A percentile compares a stretch with the other conserved stretches of the same genome.
Conservation (phyloP, 1,140 invertebrate species). For the Drosophila oshimai region DNA sequence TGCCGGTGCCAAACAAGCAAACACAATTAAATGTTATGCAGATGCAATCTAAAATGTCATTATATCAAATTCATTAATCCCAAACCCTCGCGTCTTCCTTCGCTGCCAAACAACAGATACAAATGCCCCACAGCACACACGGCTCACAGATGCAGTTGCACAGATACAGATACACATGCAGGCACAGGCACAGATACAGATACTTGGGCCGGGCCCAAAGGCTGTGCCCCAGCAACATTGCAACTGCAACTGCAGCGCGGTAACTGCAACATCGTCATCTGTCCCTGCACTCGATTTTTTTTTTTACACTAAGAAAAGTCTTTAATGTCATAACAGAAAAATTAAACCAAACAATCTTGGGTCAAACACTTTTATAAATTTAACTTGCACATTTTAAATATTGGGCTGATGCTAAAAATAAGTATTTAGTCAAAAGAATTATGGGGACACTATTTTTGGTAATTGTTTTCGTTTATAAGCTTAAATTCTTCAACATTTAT, state of each 20-base stretch:
- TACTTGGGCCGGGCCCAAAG: conserved; percentile 56
- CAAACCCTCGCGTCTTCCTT: neutral
- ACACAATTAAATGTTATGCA: conserved; percentile 82
- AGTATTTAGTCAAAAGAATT: too few relatives aligned
- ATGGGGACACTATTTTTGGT: too few relatives aligned
- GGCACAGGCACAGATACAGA: conserved; percentile 40
- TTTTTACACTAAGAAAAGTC: conserved; percentile 4
- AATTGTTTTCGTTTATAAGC: too few relatives aligned
- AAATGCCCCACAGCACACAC: conserved; percentile 43
- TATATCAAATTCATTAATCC: conserved; percentile 82
- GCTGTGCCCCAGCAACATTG: conserved; percentile 53
- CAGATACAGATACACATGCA: neutral
- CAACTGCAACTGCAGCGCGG: conserved; percentile 55
- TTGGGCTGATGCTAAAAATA: too few relatives aligned
- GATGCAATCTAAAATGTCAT: conserved; percentile 82
- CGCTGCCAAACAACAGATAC: neutral
- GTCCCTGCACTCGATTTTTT: conserved; percentile 73
- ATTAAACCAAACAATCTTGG: too few relatives aligned
- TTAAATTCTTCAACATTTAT: too few relatives aligned
- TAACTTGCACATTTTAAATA: too few relatives aligned
- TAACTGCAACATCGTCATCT: conserved; percentile 58
- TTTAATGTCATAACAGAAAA: neutral
- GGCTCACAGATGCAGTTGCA: conserved; percentile 23
- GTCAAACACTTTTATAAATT: too few relatives aligned
- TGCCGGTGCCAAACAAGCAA: conserved; percentile 63